Base-by-base conservation (phyloP, 2,797 vertebrate species). In the Trachurus trachurus region DNA sequence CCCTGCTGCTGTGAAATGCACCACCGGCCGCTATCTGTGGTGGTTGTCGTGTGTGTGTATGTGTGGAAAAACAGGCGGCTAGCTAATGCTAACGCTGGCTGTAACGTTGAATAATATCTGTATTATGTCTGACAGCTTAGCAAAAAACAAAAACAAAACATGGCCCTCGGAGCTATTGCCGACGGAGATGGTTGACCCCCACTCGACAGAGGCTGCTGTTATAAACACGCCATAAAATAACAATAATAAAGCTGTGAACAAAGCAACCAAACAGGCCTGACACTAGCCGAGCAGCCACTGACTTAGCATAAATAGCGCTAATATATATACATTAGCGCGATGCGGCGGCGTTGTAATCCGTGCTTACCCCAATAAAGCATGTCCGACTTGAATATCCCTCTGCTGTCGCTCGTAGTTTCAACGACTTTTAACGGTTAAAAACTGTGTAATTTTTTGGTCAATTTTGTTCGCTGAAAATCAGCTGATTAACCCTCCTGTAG, bases 311-410 rank as follows among this genome's bases (percentile, higher is more conserved):
- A 94, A 93, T 72, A 71, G 52, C 44, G 67, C 50, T 54, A 44
- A 31, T 13, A 26, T 4, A 26, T 4, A 22, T 53, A 53, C 63
- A 49, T 10, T 21, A 26, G 16, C 12, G 2, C 9, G 1, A 31
- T 22, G 50, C 6, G 60, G 0, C 21, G 21, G 11, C 17, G 17
- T 49, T 19, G 26, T 5, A 13, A 66, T 2, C 0, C 29, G 31
- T 40, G 69, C 95, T 92, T 87, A 96, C 94, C 93, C 80, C 78
- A 78, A 91, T 90, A 77, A 69, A 88, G 80, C 94, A 95, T 95
- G 37, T 87, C 82, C 65, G 6, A 62, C 3, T 1, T 45, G 45
- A 81, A 61, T 40, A 66, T 17, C 49, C 49, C 16, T 82, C 53
- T 45, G 9, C 34, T 78, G 68, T 66, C 70, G 42, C 13, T 66